Conservation (phyloP, 2,888 invertebrate genomes). For the Amiota mariae region DNA sequence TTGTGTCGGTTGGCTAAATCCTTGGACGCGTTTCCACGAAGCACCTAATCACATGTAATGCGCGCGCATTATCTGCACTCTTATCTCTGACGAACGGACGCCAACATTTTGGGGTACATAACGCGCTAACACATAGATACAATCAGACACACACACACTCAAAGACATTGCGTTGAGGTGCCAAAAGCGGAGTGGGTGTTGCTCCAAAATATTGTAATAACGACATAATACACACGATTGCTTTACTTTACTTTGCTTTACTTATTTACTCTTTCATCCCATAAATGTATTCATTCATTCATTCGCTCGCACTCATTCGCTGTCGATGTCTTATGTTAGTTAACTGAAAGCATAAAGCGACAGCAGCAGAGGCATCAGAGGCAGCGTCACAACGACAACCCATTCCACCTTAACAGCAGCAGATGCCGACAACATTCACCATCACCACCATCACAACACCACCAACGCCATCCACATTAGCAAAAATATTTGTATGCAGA, state of each 20-base stretch:
- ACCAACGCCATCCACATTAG: not conserved
- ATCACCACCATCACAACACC: not conserved
- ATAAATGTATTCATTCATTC: slow-evolving; percentile 37
- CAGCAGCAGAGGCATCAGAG: slow-evolving; percentile 8
- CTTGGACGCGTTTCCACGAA: slow-evolving; percentile 49
- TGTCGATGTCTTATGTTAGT: not conserved
- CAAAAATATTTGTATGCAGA: not conserved
- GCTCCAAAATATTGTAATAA: slow-evolving; percentile 44
- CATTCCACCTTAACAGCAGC: slow-evolving; percentile 49
- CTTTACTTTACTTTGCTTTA: slow-evolving; percentile 30
- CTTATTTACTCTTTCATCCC: slow-evolving; percentile 67
- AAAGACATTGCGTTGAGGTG: slow-evolving; percentile 53
- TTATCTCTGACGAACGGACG: slow-evolving; percentile 61
- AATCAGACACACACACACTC: slow-evolving; percentile 37
- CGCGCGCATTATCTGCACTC: slow-evolving; percentile 74
- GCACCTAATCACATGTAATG: slow-evolving; percentile 74
- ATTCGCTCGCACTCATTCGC: slow-evolving; percentile 56
- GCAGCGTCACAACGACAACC: slow-evolving; percentile 42
- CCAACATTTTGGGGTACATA: slow-evolving; percentile 39
- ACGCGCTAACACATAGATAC: slow-evolving; percentile 30
- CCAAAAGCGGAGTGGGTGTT: slow-evolving; percentile 62
- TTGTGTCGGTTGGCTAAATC: slow-evolving; percentile 70
- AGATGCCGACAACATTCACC: slow-evolving; percentile 10
- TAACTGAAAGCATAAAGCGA: not conserved
- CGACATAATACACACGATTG: slow-evolving; percentile 49